Evolutionary conservation across 2,888 invertebrate species (phyloP), one percentile per base, ranked within the genome.

Genomic region (Tenthredo distinguenda): DNA sequence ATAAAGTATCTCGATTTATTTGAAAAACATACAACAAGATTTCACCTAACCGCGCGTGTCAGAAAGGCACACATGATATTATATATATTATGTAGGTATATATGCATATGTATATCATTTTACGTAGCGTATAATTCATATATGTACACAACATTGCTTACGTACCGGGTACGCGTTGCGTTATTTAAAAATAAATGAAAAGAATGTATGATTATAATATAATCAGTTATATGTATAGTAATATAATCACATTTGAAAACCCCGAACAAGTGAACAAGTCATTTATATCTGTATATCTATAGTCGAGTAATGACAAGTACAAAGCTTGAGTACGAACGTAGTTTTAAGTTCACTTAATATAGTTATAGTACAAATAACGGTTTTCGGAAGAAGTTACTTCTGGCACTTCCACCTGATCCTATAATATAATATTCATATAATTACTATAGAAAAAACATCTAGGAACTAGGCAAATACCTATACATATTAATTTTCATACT

Each of bases 11-110:
- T 83, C 71, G 87, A 90, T 91, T 92, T 92, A 91, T 91, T 92
- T 92, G 91, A 91, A 92, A 93, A 93, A 93, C 92, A 92, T 93
- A 93, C 93, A 92, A 93, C 92, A 92, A 92, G 91, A 92, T 91
- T 88, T 90, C 89, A 87, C 89, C 91, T 90, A 92, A 91, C 89
- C 91, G 91, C 91, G 91, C 92, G 92, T 92, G 92, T 90, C 92
- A 83, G 91, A 91, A 92, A 93, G 93, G 92, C 92, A 92, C 92
- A 92, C 92, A 91, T 58, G 40, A 91, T 90, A 86, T 91, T 89
- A 89, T 86, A 88, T 86, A 85, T 85, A 86, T 43, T 40, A 65
- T 81, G 68, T 81, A 21, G n/a, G 31, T 37, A 40, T 65, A 43
- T 82, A 65, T 37, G 3, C 34, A 47, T 83, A 83, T 83, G 43